Percentiles rank a stretch among this genome's conserved stretches.
phyloP scores from a whole-genome alignment of 2,797 vertebrate genomes.

The Spatula clypeata region DNA sequence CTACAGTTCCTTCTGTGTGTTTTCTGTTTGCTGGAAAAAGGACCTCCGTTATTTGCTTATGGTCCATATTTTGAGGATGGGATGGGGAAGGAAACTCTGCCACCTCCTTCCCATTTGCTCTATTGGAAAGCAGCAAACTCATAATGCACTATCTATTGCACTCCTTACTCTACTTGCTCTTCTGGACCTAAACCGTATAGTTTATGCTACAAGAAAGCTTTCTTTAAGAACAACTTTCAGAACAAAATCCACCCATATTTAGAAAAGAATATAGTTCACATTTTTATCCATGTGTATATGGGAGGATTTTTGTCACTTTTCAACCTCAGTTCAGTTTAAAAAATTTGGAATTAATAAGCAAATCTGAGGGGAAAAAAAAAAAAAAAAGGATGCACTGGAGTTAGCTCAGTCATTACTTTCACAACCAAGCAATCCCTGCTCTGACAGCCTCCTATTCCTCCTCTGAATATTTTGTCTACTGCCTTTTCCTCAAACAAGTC shows the following conservation, averaged over 20 bases:
- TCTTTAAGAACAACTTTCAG: not conserved
- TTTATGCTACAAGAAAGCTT: not conserved
- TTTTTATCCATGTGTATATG: not conserved
- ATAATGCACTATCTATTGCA: not conserved
- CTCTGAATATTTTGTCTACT: conserved; percentile 61
- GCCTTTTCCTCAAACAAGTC: conserved; percentile 25
- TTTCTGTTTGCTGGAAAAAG: not conserved
- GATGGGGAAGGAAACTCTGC: not conserved
- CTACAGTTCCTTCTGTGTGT: not conserved
- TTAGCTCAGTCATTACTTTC: not conserved
- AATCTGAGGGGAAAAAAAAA: not conserved
- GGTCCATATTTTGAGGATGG: not conserved
- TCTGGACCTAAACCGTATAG: not conserved
- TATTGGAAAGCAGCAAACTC: not conserved
- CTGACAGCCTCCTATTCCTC: not conserved
- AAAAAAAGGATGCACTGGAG: not conserved
- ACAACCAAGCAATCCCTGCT: not conserved
- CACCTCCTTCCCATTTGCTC: not conserved
- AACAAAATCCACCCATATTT: not conserved
- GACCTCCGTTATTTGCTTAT: not conserved
- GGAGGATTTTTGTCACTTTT: not conserved
- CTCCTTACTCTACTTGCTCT: not conserved
- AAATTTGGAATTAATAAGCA: not conserved
- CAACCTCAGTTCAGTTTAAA: not conserved
- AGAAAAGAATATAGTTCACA: not conserved